These are phyloP conservation scores for Sus cebifrons DNA, from an alignment of 2,797 vertebrate genomes.

Conservation along the genomic window DNA sequence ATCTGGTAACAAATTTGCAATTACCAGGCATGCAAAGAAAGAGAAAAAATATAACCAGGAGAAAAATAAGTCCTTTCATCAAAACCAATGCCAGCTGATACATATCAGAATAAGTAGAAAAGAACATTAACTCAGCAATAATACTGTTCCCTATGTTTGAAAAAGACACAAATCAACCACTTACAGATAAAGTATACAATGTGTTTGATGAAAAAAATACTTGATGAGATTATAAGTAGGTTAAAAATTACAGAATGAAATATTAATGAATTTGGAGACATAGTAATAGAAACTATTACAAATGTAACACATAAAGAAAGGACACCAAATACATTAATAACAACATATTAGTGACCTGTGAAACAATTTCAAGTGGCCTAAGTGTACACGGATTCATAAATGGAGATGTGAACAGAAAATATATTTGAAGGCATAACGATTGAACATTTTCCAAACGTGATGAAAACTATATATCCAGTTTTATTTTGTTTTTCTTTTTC, in stretches of 20 bases:
- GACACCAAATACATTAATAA: slow-evolving; percentile 21
- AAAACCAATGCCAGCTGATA: neutral
- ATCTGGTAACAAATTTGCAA: neutral
- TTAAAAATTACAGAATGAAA: neutral
- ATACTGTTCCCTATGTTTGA: neutral
- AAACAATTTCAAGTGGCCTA: neutral
- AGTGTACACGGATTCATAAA: neutral
- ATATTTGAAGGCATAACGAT: neutral
- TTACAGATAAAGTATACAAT: neutral
- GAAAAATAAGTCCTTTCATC: neutral
- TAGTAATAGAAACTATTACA: neutral
- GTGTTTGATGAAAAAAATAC: neutral
- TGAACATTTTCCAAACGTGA: neutral
- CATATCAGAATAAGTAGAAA: neutral
- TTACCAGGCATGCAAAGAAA: neutral
- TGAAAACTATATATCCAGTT: neutral
- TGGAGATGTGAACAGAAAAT: neutral
- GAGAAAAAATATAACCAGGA: neutral
- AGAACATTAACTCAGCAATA: neutral
- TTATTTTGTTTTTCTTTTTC: too few relatives aligned
- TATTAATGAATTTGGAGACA: neutral
- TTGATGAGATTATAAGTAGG: neutral
- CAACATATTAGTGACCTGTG: neutral
- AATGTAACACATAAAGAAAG: neutral
- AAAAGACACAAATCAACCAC: neutral